A percentile compares a stretch with the other conserved stretches of the same genome.
Conservation (phyloP, 2,113 vertebrate genomes). For the Boulengeromyrus knoepffleri region DNA sequence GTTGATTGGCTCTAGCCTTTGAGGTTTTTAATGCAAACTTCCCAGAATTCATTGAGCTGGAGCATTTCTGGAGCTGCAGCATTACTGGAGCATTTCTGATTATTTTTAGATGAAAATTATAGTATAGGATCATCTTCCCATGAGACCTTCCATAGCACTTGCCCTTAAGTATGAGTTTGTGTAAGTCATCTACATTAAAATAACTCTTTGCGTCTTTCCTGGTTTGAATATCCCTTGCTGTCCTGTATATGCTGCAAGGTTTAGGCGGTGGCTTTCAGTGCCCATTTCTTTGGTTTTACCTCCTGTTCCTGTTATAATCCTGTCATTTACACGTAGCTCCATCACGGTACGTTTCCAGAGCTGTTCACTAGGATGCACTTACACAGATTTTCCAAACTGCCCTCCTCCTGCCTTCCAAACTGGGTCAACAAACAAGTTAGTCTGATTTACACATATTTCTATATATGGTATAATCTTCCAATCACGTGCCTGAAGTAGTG, state of each 20-base stretch:
- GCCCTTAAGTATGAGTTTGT: neutral
- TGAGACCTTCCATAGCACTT: neutral
- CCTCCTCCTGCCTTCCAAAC: neutral
- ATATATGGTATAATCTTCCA: neutral
- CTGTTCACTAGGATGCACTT: neutral
- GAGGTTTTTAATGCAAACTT: neutral
- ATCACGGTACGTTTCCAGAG: neutral
- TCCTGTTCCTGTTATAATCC: neutral
- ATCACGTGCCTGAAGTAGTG: constrained; percentile 9
- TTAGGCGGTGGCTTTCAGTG: neutral
- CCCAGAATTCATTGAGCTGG: neutral
- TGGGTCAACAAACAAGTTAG: neutral
- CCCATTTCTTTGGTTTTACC: neutral
- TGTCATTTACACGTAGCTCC: neutral
- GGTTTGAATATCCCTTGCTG: neutral
- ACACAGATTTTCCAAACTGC: neutral
- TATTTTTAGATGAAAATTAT: constrained; percentile 6
- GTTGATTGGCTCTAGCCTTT: neutral
- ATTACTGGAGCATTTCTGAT: neutral
- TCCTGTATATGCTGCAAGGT: neutral
- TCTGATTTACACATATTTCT: neutral
- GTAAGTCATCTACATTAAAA: neutral
- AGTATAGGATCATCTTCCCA: neutral
- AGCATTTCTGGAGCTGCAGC: too few relatives aligned
- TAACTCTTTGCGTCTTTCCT: neutral